Evolutionary conservation across 1,140 invertebrate species (phyloP), one percentile per base, ranked within the genome.

Genomic region (Mercenaria mercenaria): DNA sequence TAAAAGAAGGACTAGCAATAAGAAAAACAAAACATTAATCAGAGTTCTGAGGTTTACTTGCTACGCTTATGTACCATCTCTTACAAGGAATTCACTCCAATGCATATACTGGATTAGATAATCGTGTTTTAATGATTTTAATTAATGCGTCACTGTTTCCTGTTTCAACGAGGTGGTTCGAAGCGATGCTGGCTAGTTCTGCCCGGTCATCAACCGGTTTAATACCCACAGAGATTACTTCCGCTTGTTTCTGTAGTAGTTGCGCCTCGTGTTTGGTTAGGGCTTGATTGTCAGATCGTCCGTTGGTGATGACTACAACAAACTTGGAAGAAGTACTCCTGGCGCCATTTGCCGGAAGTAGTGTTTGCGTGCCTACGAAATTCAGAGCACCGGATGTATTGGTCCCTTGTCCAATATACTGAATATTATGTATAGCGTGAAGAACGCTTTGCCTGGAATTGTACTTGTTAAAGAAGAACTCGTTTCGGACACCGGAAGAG

Each of bases 281-380:
- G 15, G 56, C 32, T 59, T 74, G 64, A 26, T 89, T 59, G 34
- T 67, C 61, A 13, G 88, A 89, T 34, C 64, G 52, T 34, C 91
- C 90, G 61, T 92, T 87, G 0, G 91, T 92, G n/a, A 92, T 87
- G 10, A 92, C 76, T 4, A 92, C 83, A 2, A 59, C 90, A 32
- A 89, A 79, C 20, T 81, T 77, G 13, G 80, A 61, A 10, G 89
- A 69, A 61, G 89, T 86, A 6, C 41, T 26, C 23, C 91, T 41
- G 0, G 89, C 86, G 8, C 91, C 91, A 39, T 88, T 34, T 4
- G 23, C 41, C 18, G 76, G 37, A 34, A 76, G 43, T 11, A 87
- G 84, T 32, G 43, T 82, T 20, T 88, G 39, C 11, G 37, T 52
- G 4, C 90, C 47, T 1, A 87, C 86, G 34, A 88, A 74, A 1